Conservation (phyloP, 2,888 invertebrate genomes). For the Chalcosyrphus nemorum region DNA sequence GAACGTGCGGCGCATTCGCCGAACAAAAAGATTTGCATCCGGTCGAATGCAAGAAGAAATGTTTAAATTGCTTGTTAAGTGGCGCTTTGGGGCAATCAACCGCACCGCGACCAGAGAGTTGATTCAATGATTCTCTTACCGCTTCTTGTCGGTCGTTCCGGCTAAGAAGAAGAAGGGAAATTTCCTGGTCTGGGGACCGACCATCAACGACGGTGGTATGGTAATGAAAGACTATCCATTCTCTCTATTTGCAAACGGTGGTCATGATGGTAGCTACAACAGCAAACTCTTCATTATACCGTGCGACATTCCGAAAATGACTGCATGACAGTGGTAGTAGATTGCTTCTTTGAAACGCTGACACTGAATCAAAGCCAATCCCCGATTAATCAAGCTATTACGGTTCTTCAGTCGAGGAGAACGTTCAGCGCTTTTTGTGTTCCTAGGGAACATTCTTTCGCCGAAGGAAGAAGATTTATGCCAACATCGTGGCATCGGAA, state of each 20-base stretch:
- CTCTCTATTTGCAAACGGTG: slow-evolving; percentile 62
- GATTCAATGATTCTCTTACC: slow-evolving; percentile 57
- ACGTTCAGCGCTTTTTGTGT: too few species aligned
- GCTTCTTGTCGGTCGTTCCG: slow-evolving; percentile 23
- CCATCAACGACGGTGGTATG: slow-evolving; percentile 47
- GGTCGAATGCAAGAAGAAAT: slow-evolving; percentile 66
- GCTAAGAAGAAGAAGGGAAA: slow-evolving; percentile 39
- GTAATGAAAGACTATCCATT: slow-evolving; percentile 66
- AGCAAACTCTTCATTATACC: slow-evolving; percentile 66
- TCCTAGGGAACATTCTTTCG: slow-evolving; percentile 26
- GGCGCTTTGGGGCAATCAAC: slow-evolving; percentile 72
- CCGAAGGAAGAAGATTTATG: slow-evolving; percentile 69
- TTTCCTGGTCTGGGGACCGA: not conserved
- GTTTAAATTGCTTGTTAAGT: slow-evolving; percentile 72
- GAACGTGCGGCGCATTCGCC: slow-evolving; percentile 39
- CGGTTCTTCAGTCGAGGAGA: slow-evolving; percentile 14
- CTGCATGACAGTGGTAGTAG: slow-evolving; percentile 36
- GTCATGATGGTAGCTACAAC: slow-evolving; percentile 33
- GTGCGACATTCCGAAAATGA: slow-evolving; percentile 67
- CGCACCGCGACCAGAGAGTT: slow-evolving; percentile 44
- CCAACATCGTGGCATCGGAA: slow-evolving; percentile 46
- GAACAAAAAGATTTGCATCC: slow-evolving; percentile 70
- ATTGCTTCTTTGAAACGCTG: slow-evolving; percentile 34
- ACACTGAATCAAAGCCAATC: slow-evolving; percentile 65
- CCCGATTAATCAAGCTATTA: slow-evolving; percentile 70